Conservation (phyloP, 2,888 invertebrate genomes). For the Acholoe squamosa region DNA sequence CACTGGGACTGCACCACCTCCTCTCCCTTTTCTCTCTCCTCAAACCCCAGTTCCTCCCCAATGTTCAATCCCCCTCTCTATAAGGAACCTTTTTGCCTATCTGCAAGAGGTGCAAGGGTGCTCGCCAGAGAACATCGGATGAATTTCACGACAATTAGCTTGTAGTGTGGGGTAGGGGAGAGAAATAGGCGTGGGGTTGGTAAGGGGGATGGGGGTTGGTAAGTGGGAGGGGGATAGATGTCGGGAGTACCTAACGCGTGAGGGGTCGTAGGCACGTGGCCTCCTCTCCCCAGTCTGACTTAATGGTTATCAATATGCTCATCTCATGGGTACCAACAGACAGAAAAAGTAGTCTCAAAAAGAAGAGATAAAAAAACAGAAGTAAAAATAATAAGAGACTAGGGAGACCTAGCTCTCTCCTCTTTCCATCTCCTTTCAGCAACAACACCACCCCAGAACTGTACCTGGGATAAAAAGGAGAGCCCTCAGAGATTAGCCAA, state of each 20-base stretch:
- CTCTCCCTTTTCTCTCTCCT: neutral
- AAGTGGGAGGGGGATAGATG: neutral
- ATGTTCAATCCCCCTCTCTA: neutral
- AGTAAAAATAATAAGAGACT: neutral
- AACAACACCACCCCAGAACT: neutral
- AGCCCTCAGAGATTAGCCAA: neutral
- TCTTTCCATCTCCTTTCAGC: too few species aligned
- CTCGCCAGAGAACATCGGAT: neutral
- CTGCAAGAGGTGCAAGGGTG: neutral
- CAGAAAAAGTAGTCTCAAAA: neutral
- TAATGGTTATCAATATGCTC: constrained; percentile 21
- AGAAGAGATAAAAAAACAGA: neutral
- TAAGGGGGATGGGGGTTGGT: neutral
- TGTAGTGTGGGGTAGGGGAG: neutral
- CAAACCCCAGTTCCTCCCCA: neutral
- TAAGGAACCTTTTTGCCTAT: neutral
- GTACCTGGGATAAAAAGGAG: neutral
- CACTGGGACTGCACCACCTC: neutral
- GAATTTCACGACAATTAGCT: constrained; percentile 21
- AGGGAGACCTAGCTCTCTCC: neutral
- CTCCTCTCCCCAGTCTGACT: neutral
- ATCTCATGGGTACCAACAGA: neutral
- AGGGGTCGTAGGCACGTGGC: constrained; percentile 3
- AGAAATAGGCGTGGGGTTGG: neutral
- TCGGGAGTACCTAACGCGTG: neutral